Percentiles rank a stretch among this genome's conserved stretches.
These are phyloP conservation scores for Hydriomena furcata DNA, from an alignment of 2,888 invertebrate genomes.

Conservation along the genomic window DNA sequence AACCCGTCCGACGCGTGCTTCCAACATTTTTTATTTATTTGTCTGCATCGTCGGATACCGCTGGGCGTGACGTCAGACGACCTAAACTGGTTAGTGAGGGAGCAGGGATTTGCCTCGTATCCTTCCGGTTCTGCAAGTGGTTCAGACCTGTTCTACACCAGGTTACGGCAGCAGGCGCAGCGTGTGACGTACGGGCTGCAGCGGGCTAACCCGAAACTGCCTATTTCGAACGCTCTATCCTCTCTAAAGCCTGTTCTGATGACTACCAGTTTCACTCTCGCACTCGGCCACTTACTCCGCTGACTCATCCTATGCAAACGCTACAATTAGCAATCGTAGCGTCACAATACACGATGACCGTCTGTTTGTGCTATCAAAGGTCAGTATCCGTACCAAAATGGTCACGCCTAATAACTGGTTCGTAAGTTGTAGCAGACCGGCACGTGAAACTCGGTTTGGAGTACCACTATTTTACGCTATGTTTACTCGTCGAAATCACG, in stretches of 20 bases:
- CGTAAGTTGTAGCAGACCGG: slow-evolving; percentile 78
- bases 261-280: slow-evolving; percentile 55
- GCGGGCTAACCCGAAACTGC: slow-evolving; percentile 55
- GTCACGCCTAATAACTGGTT: slow-evolving; percentile 84
- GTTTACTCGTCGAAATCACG: slow-evolving; percentile 73
- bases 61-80: slow-evolving; percentile 81
- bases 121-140: slow-evolving; percentile 83
- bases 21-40: slow-evolving; percentile 84
- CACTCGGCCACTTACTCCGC: slow-evolving; percentile 63
- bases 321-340: slow-evolving; percentile 77
- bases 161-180: slow-evolving; percentile 70
- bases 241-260: slow-evolving; percentile 43
- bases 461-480: slow-evolving; percentile 78
- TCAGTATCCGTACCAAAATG: slow-evolving; percentile 83
- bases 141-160: slow-evolving; percentile 80
- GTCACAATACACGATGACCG: slow-evolving; percentile 71
- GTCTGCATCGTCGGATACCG: slow-evolving; percentile 82
- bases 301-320: slow-evolving; percentile 73
- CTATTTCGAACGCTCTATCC: slow-evolving; percentile 48
- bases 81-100: slow-evolving; percentile 83
- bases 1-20: slow-evolving; percentile 83
- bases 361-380: slow-evolving; percentile 77
- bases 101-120: slow-evolving; percentile 83
- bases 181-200: slow-evolving; percentile 65
- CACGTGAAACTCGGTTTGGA: slow-evolving; percentile 76